Percentiles rank a stretch among this genome's conserved stretches.
These are phyloP conservation scores for Drosophila eohydei DNA, from an alignment of 2,888 invertebrate species.

Conservation along the genomic window DNA sequence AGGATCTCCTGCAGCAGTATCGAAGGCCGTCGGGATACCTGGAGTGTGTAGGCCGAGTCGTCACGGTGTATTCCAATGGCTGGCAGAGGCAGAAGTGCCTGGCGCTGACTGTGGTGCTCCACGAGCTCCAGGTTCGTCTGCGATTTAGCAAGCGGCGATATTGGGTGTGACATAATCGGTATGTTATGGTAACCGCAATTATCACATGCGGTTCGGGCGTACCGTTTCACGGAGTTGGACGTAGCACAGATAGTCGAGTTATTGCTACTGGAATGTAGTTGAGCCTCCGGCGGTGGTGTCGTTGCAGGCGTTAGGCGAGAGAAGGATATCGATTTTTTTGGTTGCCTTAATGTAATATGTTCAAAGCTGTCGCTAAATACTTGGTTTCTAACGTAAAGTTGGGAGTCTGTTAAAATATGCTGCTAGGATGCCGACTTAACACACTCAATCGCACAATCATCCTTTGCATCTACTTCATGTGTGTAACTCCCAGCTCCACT, in stretches of 20 bases:
- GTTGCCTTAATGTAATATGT: conserved; percentile 62
- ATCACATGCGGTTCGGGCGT: conserved; percentile 80
- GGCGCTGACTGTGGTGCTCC: conserved; percentile 69
- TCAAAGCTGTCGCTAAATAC: conserved; percentile 66
- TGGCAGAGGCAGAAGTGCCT: conserved; percentile 70
- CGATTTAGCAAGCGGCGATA: conserved; percentile 81
- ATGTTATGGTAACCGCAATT: conserved; percentile 82
- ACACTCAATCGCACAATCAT: conserved; percentile 13
- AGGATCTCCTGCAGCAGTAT: conserved; percentile 84
- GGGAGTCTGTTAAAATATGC: not conserved
- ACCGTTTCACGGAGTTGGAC: conserved; percentile 63
- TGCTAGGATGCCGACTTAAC: not conserved
- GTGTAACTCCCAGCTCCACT: conserved; percentile 31
- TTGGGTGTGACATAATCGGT: conserved; percentile 83
- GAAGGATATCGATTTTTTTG: conserved; percentile 76
- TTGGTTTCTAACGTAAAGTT: conserved; percentile 54
- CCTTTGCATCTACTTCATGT: not conserved
- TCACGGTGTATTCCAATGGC: conserved; percentile 69
- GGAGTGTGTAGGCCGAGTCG: conserved; percentile 82
- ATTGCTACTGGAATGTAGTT: not conserved
- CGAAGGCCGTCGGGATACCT: conserved; percentile 84
- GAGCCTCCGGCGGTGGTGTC: conserved; percentile 13
- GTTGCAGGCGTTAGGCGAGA: conserved; percentile 54
- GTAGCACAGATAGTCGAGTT: conserved; percentile 30
- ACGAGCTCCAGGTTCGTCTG: conserved; percentile 82